These are phyloP conservation scores for Lycocerus yunnanus DNA, from an alignment of 2,888 invertebrate species.

Conservation along the genomic window DNA sequence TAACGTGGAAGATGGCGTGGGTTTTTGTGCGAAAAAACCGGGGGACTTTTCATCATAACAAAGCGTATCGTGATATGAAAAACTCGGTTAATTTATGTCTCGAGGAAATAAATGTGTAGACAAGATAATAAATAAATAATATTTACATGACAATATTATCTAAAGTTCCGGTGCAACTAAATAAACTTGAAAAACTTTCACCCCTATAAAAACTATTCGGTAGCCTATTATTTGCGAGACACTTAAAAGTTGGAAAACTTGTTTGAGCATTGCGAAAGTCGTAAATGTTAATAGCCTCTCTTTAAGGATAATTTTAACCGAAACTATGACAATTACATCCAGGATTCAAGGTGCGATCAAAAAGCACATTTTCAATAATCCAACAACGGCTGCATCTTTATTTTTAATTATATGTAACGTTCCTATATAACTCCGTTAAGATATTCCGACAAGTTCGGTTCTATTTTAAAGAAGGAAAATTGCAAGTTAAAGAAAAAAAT, in stretches of 20 bases:
- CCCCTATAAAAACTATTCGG: not conserved
- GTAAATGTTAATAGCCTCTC: not conserved
- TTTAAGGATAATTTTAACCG: not conserved
- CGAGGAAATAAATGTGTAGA: not conserved
- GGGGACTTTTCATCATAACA: not conserved
- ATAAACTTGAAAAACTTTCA: not conserved
- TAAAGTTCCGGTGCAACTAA: not conserved
- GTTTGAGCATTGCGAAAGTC: not conserved
- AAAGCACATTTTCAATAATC: not conserved
- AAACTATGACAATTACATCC: not conserved
- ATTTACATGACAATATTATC: not conserved
- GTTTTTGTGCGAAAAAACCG: not conserved
- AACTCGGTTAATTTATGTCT: not conserved
- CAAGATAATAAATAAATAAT: not conserved
- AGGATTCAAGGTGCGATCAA: too few relatives aligned
- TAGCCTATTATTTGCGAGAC: not conserved
- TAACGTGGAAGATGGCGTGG: not conserved
- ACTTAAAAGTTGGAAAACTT: not conserved
- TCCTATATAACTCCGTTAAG: too few relatives aligned
- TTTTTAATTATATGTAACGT: not conserved
- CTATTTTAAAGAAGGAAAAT: not conserved
- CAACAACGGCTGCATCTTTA: too few relatives aligned
- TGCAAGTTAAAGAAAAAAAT: not conserved
- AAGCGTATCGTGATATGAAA: not conserved
- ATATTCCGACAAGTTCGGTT: not conserved